A percentile compares a stretch with the other conserved stretches of the same genome.
phyloP scores from a whole-genome alignment of 64 coral and sea anemone species.

The Porites australiensis region DNA sequence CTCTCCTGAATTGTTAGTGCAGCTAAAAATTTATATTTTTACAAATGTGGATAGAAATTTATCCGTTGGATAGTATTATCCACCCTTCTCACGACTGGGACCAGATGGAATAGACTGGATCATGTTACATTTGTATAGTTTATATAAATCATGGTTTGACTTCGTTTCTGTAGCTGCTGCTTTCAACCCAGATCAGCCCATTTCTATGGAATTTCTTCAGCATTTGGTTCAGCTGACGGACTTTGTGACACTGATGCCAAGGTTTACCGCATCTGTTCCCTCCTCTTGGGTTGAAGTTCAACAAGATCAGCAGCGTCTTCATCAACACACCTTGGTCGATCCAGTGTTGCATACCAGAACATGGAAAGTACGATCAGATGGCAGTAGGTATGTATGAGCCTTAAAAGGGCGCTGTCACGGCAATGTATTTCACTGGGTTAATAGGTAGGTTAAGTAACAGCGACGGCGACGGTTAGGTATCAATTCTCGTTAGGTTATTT shows the following conservation, averaged over 20 bases:
- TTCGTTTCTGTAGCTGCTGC: constrained; percentile 11
- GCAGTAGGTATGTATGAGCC: constrained; percentile 7
- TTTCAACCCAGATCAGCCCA: constrained; percentile 47
- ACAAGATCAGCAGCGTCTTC: constrained; percentile 96
- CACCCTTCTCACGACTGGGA: too few species aligned
- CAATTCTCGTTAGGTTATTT: too few species aligned
- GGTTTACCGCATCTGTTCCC: constrained; percentile 90
- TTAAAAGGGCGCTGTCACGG: too few species aligned
- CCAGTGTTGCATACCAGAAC: constrained; percentile 93
- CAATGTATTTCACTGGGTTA: too few species aligned
- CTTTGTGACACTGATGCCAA: constrained; percentile 96
- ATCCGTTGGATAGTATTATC: too few species aligned
- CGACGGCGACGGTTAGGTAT: too few species aligned
- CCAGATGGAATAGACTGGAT: too few species aligned
- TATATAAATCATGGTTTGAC: neutral
- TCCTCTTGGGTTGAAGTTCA: constrained; percentile 92
- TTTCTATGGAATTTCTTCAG: constrained; percentile 56
- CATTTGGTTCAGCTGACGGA: constrained; percentile 81
- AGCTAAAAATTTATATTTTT: too few species aligned
- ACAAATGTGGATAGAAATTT: too few species aligned
- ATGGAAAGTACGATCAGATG: constrained; percentile 86
- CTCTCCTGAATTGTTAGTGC: too few species aligned
- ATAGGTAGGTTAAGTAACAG: too few species aligned
- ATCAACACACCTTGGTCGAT: constrained; percentile 88
- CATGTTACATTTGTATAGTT: neutral